These are phyloP conservation scores for Elysia crispata DNA, from an alignment of 2,888 invertebrate genomes.

Conservation along the genomic window DNA sequence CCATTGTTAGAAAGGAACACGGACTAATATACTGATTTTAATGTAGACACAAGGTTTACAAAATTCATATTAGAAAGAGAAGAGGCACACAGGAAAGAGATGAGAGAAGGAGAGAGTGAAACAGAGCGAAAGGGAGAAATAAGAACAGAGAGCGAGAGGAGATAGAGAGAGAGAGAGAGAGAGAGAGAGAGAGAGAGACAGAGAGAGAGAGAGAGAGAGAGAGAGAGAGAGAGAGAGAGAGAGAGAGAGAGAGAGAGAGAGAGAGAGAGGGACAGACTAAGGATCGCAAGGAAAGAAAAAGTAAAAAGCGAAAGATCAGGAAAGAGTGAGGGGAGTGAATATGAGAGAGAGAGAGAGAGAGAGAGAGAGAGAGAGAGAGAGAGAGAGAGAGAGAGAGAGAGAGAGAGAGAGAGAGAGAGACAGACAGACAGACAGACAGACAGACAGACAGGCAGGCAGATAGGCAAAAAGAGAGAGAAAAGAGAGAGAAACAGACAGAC, in stretches of 20 bases:
- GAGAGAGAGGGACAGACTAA: not conserved
- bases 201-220: no score
- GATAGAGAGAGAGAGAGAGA: not conserved
- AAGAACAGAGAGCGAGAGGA: not conserved
- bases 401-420: not conserved
- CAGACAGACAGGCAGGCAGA: not conserved
- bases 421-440: not conserved
- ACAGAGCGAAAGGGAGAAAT: not conserved
- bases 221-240: not conserved
- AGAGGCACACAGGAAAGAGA: slow-evolving; percentile 4
- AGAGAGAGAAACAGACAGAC: not conserved
- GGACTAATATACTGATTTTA: no score
- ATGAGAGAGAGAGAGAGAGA: not conserved
- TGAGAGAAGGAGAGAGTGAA: not conserved
- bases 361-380: no score
- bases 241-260: slow-evolving; percentile 12
- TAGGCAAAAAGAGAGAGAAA: no score
- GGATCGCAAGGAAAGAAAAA: no score
- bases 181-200: not conserved
- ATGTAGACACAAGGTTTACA: no score
- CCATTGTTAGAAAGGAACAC: no score
- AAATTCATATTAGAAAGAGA: no score
- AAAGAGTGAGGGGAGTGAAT: not conserved
- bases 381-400: not conserved
- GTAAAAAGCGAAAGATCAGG: no score